Conservation (phyloP, 92 coral and sea anemone genomes). For the Palythoa grandiflora region DNA sequence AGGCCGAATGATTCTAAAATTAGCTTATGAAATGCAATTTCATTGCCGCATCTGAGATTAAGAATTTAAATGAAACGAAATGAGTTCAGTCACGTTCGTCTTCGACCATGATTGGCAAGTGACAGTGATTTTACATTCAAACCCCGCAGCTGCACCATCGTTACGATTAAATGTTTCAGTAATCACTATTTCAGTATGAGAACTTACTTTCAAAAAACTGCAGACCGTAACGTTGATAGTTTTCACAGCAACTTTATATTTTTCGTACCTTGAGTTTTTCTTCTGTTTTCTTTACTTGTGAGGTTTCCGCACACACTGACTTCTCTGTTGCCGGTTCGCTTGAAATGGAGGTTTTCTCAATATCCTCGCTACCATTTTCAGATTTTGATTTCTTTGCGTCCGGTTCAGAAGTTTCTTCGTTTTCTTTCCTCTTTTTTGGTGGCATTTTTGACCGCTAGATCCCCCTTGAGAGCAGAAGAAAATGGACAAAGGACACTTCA, state of each 20-base stretch:
- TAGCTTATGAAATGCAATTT: conserved; percentile 19
- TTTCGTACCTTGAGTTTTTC: conserved; percentile 30
- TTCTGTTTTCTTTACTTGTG: conserved; percentile 16
- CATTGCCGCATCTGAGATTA: conserved; percentile 26
- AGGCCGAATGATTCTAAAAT: not conserved
- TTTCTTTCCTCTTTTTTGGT: conserved; percentile 77
- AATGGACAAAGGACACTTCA: conserved; percentile 43
- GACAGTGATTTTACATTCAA: conserved; percentile 21
- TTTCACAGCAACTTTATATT: not conserved
- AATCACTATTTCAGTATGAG: not conserved
- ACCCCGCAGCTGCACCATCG: conserved; percentile 37
- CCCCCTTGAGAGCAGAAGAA: conserved; percentile 44
- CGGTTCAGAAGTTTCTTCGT: conserved; percentile 68
- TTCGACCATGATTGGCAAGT: conserved; percentile 24
- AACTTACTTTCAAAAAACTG: not conserved
- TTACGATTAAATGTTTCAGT: conserved; percentile 16
- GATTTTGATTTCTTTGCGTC: conserved; percentile 76
- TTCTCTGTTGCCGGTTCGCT: conserved; percentile 28
- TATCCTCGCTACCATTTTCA: conserved; percentile 48
- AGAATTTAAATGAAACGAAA: conserved; percentile 26
- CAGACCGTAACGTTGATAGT: not conserved
- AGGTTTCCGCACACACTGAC: conserved; percentile 9
- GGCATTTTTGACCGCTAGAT: conserved; percentile 58
- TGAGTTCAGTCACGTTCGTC: conserved; percentile 16
- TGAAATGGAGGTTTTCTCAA: not conserved